phyloP scores from a whole-genome alignment of 64 coral and sea anemone species.

The Anthopleura sola region DNA sequence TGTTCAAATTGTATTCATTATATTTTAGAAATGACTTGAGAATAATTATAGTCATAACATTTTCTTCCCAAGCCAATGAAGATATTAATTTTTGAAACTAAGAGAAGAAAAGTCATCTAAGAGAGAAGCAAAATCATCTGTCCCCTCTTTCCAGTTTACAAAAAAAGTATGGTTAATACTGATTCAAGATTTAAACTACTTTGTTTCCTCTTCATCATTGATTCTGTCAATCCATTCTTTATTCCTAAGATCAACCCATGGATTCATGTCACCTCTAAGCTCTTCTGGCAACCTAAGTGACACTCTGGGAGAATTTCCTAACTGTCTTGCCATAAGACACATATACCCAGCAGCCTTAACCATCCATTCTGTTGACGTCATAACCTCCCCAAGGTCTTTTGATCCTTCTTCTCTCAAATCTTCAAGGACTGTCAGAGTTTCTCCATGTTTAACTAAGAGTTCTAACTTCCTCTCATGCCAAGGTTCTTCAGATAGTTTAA shows the following conservation, averaged over 20 bases:
- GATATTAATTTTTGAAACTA: too few relatives aligned
- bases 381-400: conserved; percentile 56
- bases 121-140: too few relatives aligned
- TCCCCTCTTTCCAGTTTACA: too few relatives aligned
- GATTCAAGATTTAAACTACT: neutral
- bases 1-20: too few relatives aligned
- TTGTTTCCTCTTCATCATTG: neutral
- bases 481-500: conserved; percentile 51
- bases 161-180: too few relatives aligned
- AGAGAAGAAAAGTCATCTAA: too few relatives aligned
- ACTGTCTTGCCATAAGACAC: conserved; percentile 47
- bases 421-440: conserved; percentile 20
- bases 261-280: conserved; percentile 56
- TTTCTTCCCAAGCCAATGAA: too few relatives aligned
- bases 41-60: too few relatives aligned
- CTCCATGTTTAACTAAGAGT: conserved; percentile 53
- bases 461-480: conserved; percentile 56
- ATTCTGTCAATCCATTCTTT: conserved; percentile 60
- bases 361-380: conserved; percentile 83
- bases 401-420: conserved; percentile 38
- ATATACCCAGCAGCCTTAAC: conserved; percentile 68
- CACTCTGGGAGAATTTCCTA: neutral
- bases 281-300: conserved; percentile 62
- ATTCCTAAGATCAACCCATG: conserved; percentile 75
- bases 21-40: too few relatives aligned